phyloP scores from a whole-genome alignment of 1,140 invertebrate genomes.

The Papilio helenus region DNA sequence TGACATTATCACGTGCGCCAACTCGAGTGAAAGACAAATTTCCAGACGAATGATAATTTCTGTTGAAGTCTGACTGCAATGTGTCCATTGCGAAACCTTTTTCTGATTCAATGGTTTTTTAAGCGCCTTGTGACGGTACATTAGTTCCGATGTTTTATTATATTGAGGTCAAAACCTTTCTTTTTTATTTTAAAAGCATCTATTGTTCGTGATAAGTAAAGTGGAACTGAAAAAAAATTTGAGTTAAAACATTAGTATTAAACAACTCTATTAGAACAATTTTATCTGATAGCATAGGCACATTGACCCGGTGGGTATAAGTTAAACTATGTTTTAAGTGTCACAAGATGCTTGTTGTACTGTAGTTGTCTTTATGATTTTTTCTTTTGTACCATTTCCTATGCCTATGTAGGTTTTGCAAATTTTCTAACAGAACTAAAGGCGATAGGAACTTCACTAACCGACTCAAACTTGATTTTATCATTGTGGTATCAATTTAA shows the following conservation, averaged over 20 bases:
- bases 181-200: slow-evolving; percentile 11
- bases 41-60: slow-evolving; percentile 28
- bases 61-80: slow-evolving; percentile 29
- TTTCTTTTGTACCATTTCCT: too few relatives aligned
- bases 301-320: too few relatives aligned
- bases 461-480: too few relatives aligned
- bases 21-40: slow-evolving; percentile 21
- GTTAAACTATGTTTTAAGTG: too few relatives aligned
- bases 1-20: slow-evolving; percentile 4
- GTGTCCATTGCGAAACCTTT: slow-evolving; percentile 25
- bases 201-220: slow-evolving; percentile 21
- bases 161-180: slow-evolving; percentile 9
- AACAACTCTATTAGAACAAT: not conserved
- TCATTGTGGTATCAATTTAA: too few relatives aligned
- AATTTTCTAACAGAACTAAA: too few relatives aligned
- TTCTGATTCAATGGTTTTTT: slow-evolving; percentile 37
- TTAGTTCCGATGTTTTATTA: slow-evolving; percentile 37
- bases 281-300: not conserved
- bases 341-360: too few relatives aligned
- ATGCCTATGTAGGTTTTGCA: too few relatives aligned
- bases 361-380: too few relatives aligned
- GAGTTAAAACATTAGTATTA: not conserved
- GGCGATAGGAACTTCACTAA: too few relatives aligned
- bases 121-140: slow-evolving; percentile 33
- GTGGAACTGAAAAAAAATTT: not conserved